Evolutionary conservation across 2,888 invertebrate species (phyloP).

Genomic region (Drosophila paranaensis): DNA sequence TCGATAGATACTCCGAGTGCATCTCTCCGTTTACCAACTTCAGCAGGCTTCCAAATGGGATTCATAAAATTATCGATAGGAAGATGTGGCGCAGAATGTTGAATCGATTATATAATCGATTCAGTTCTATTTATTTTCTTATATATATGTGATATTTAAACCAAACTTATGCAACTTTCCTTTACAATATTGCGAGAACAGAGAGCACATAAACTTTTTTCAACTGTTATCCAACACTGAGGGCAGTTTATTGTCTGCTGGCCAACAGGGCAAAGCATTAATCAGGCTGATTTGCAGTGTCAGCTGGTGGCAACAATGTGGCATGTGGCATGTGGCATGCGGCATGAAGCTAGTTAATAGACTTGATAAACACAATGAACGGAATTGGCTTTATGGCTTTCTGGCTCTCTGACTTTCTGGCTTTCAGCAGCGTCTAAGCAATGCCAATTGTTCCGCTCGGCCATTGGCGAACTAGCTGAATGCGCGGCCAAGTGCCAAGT

Average conservation of each 20-base stretch:
- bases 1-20: too few relatives aligned
- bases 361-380: slow-evolving; percentile 23
- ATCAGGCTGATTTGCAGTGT: slow-evolving; percentile 25
- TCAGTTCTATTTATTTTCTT: too few relatives aligned
- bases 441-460: slow-evolving; percentile 24
- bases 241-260: neutral
- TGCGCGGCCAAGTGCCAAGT: slow-evolving; percentile 28
- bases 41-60: too few relatives aligned
- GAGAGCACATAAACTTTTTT: neutral
- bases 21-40: too few relatives aligned
- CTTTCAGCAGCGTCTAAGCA: slow-evolving; percentile 1
- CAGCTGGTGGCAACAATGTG: slow-evolving; percentile 30
- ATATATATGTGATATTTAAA: too few relatives aligned
- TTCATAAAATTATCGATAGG: too few relatives aligned
- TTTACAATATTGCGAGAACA: neutral
- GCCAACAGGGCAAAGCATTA: slow-evolving; percentile 3
- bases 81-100: too few relatives aligned
- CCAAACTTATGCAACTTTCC: too few relatives aligned
- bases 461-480: slow-evolving; percentile 18
- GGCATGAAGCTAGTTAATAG: slow-evolving; percentile 22
- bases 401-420: slow-evolving; percentile 5
- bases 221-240: neutral
- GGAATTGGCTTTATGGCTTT: slow-evolving; percentile 24
- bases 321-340: slow-evolving; percentile 3
- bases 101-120: too few relatives aligned